These are phyloP conservation scores for Baronia brevicornis DNA, from an alignment of 2,888 invertebrate species.

Conservation along the genomic window DNA sequence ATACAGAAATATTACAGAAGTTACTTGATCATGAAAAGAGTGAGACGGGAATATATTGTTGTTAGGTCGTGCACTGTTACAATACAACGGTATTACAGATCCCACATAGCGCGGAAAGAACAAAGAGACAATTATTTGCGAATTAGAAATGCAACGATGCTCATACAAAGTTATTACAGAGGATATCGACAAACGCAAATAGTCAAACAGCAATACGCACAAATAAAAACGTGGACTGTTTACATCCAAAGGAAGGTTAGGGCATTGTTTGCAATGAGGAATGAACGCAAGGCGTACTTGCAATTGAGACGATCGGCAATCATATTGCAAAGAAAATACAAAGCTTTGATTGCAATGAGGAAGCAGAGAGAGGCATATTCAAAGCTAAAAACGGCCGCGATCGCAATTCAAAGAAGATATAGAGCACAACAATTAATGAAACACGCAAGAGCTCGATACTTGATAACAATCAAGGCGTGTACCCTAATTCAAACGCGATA, in stretches of 20 bases:
- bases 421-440: constrained; percentile 46
- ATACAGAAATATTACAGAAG: constrained; percentile 51
- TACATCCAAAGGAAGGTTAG: constrained; percentile 58
- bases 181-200: constrained; percentile 32
- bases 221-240: constrained; percentile 43
- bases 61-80: constrained; percentile 31
- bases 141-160: constrained; percentile 28
- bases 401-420: constrained; percentile 45
- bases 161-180: constrained; percentile 39
- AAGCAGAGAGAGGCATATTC: constrained; percentile 35
- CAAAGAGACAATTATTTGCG: constrained; percentile 31
- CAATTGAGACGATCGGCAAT: constrained; percentile 33
- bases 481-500: constrained; percentile 56
- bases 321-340: constrained; percentile 54
- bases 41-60: constrained; percentile 35
- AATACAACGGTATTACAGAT: constrained; percentile 42
- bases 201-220: constrained; percentile 41
- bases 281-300: constrained; percentile 40
- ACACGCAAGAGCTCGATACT: constrained; percentile 43
- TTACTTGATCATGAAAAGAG: constrained; percentile 40
- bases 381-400: constrained; percentile 25
- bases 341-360: constrained; percentile 41
- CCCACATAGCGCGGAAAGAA: constrained; percentile 31
- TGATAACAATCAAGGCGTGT: constrained; percentile 40
- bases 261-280: constrained; percentile 41